phyloP scores from a whole-genome alignment of 1,140 invertebrate species.

The Anastrepha obliqua region DNA sequence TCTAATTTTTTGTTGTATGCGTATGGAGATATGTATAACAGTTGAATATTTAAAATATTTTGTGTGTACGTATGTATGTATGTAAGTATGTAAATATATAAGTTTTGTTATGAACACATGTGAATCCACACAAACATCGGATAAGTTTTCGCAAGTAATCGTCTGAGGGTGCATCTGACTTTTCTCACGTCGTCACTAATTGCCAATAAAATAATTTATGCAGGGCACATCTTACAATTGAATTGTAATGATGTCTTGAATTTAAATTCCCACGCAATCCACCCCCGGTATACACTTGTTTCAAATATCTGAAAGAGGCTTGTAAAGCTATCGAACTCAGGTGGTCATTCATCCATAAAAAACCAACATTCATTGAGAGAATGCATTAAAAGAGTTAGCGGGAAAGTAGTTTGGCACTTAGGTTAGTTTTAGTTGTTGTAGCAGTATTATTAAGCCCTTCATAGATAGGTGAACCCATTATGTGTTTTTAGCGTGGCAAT shows the following conservation, averaged over 20 bases:
- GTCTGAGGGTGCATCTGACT: background rate
- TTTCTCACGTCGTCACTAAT: constrained; percentile 28
- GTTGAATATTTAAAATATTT: background rate
- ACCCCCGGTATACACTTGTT: background rate
- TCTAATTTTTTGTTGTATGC: background rate
- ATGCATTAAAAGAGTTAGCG: no score
- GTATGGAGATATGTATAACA: background rate
- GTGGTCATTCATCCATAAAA: background rate
- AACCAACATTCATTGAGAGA: no score
- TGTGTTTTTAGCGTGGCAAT: no score
- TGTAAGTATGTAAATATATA: background rate
- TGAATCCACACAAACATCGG: no score
- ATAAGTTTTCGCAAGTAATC: background rate
- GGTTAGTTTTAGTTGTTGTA: no score
- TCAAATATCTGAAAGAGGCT: background rate
- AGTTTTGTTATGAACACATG: no score
- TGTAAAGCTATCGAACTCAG: background rate
- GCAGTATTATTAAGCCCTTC: no score
- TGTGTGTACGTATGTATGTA: background rate
- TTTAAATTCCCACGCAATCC: background rate
- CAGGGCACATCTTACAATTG: background rate
- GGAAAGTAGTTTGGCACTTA: no score
- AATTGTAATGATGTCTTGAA: background rate
- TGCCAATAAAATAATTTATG: background rate
- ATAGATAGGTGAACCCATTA: no score